Evolutionary conservation across 2,797 vertebrate species (phyloP), one percentile per base, ranked within the genome.

Genomic region (Enteromius anoplus): DNA sequence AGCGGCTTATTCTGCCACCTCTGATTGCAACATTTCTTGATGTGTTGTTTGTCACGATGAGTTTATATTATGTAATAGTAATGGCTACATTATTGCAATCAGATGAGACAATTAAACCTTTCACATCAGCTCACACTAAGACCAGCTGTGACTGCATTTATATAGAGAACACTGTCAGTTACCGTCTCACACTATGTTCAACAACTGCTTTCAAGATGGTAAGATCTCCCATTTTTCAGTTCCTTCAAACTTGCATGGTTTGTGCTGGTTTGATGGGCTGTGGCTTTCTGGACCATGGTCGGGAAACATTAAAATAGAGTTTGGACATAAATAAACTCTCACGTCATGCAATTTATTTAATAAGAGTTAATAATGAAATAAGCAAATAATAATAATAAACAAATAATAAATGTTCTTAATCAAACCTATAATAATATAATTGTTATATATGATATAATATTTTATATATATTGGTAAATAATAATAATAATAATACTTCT

Each of bases 171-270:
- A n/a, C 15, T 55, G 71, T 19, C 21, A 19, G 29, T 75, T 10
- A 55, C 9, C 64, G 29, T 65, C 21, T 60, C 8, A 62, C n/a
- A 23, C 12, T 14, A 19, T 51, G 15, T 58, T 53, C 21, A 42
- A 65, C 55, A 62, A 60, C 14, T 15, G 15, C 73, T 70, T 53
- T 80, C 76, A 76, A 40, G n/a, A 60, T 34, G 72, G 55, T 55
- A 51, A 75, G 17, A 21, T 37, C 1, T 2, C 3, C 4, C 21
- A 40, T 76, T 45, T n/a, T n/a, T n/a, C n/a, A n/a, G n/a, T n/a
- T n/a, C n/a, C n/a, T 21, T 4, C 15, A 23, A 42, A 1, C 55
- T 19, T 51, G 4, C 4, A 32, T 51, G 45, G 4, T 32, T 73
- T 72, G 70, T 21, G 26, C 32, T 51, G 47, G 10, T 51, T 21